These are phyloP conservation scores for Galeruca laticollis DNA, from an alignment of 2,888 invertebrate genomes.

Conservation along the genomic window DNA sequence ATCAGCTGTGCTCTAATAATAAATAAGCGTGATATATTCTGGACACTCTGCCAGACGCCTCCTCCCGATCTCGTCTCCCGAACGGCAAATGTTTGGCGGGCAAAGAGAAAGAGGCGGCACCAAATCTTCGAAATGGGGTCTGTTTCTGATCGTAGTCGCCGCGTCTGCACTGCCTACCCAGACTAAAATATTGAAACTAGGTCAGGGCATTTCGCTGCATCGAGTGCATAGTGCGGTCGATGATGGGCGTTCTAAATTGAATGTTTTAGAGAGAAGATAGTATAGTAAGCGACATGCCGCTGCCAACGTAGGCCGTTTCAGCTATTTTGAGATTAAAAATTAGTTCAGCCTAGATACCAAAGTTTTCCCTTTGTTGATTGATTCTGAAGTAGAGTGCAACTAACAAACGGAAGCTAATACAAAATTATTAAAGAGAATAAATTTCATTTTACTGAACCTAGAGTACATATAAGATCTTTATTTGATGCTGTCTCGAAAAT, in stretches of 20 bases:
- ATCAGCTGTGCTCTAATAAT: constrained; percentile 21
- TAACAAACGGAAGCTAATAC: no score
- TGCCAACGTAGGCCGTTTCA: background rate
- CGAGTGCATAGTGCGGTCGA: constrained; percentile 19
- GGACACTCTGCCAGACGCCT: constrained; percentile 10
- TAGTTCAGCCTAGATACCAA: background rate
- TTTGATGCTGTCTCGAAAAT: no score
- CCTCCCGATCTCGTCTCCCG: background rate
- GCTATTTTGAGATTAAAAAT: constrained; percentile 1
- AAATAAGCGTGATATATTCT: constrained; percentile 2
- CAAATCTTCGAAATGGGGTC: constrained; percentile 22
- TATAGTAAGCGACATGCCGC: constrained; percentile 5
- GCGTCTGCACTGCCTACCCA: constrained; percentile 22
- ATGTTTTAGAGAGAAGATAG: constrained; percentile 11
- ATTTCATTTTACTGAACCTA: no score
- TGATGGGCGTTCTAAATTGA: constrained; percentile 6
- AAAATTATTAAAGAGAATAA: no score
- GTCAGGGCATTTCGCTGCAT: constrained; percentile 30
- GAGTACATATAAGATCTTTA: no score
- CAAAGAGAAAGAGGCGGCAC: background rate
- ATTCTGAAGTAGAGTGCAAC: no score
- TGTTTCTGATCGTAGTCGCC: constrained; percentile 21
- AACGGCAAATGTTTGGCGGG: constrained; percentile 3
- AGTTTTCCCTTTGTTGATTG: background rate
- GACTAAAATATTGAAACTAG: constrained; percentile 30